Evolutionary conservation across 1,140 invertebrate species (phyloP).

Genomic region (Plutomurus gul): DNA sequence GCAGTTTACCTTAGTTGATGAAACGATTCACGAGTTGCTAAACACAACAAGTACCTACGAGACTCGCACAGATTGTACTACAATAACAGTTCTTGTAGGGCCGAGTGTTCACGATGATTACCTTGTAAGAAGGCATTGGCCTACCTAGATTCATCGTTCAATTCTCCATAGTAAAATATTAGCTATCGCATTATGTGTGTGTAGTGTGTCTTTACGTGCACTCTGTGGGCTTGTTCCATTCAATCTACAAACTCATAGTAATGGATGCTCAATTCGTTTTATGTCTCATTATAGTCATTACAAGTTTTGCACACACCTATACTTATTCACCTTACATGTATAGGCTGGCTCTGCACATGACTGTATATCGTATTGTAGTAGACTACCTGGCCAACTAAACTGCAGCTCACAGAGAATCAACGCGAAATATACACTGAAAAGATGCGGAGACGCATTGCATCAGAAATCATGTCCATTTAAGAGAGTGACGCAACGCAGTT

Average conservation of each 20-base stretch:
- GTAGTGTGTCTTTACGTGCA: too few relatives aligned
- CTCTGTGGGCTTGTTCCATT: too few relatives aligned
- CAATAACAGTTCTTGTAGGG: background rate
- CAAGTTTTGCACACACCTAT: background rate
- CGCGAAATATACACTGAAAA: background rate
- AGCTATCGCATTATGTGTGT: background rate
- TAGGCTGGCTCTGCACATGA: background rate
- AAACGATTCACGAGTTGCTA: background rate
- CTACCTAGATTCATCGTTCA: slow-evolving; percentile 31
- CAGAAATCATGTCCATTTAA: slow-evolving; percentile 39
- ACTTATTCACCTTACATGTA: background rate
- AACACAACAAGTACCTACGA: background rate
- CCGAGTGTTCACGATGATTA: background rate
- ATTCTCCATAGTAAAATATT: background rate
- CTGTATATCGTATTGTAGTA: too few relatives aligned
- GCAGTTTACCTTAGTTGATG: too few relatives aligned
- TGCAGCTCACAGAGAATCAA: background rate
- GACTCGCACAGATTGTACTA: background rate
- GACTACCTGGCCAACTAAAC: background rate
- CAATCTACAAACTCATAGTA: too few relatives aligned
- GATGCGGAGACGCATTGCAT: slow-evolving; percentile 34
- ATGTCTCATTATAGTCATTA: slow-evolving; percentile 13
- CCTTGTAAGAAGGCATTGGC: slow-evolving; percentile 41
- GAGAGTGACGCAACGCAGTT: slow-evolving; percentile 1
- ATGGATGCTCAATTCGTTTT: slow-evolving; percentile 21